A percentile compares a stretch with the other conserved stretches of the same genome.
phyloP scores from a whole-genome alignment of 92 coral and sea anemone species.

The Palythoa grandiflora region DNA sequence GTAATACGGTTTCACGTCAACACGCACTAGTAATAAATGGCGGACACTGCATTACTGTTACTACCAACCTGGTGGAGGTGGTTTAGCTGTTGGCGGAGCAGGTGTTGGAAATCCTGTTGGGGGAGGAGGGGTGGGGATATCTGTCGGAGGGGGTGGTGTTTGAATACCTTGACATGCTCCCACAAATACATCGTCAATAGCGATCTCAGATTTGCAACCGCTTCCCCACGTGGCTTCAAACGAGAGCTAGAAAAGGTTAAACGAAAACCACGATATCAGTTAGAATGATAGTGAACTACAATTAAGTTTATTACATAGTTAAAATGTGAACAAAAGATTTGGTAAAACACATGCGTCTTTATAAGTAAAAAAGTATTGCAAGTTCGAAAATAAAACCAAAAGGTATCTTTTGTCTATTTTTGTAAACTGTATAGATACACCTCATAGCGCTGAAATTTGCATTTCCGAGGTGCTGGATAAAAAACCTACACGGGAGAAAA shows the following conservation, averaged over 20 bases:
- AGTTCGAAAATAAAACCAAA: no score
- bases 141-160: slow-evolving; percentile 21
- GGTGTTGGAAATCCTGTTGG: neutral
- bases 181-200: slow-evolving; percentile 31
- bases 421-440: no score
- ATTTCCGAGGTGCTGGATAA: no score
- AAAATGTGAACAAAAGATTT: no score
- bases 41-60: neutral
- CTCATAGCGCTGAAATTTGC: no score
- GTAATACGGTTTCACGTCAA: neutral
- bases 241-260: neutral
- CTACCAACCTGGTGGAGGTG: slow-evolving; percentile 17
- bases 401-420: no score
- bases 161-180: neutral
- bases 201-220: slow-evolving; percentile 41
- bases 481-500: no score
- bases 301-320: no score
- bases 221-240: slow-evolving; percentile 40
- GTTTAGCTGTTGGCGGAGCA: slow-evolving; percentile 18
- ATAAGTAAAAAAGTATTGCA: no score
- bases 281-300: no score
- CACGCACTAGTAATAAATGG: neutral
- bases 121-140: neutral
- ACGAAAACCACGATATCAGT: no score
- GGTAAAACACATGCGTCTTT: no score